Percentiles rank a stretch among this genome's conserved stretches.
phyloP scores from a whole-genome alignment of 2,797 vertebrate genomes.

The Tympanoctomys barrerae region DNA sequence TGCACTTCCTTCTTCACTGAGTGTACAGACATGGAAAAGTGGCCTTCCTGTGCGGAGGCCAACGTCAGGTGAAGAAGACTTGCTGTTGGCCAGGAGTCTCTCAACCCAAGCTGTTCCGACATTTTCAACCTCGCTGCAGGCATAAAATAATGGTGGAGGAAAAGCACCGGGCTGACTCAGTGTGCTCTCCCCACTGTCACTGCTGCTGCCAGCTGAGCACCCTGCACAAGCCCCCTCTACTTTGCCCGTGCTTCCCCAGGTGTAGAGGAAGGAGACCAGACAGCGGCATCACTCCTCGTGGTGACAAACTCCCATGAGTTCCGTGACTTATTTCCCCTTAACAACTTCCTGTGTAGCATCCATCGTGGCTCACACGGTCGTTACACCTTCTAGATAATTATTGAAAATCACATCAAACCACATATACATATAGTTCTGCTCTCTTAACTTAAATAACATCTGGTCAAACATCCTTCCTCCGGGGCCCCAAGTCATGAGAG shows the following conservation, averaged over 20 bases:
- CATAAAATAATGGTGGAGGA: background rate
- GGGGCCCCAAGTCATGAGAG: slow-evolving; percentile 61
- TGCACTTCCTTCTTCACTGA: background rate
- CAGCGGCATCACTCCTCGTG: background rate
- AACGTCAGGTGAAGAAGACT: background rate
- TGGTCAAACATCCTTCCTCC: slow-evolving; percentile 30
- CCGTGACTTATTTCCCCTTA: background rate
- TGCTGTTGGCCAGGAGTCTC: background rate
- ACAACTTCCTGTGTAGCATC: background rate
- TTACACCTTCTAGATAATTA: background rate
- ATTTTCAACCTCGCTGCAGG: background rate
- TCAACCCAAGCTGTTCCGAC: background rate
- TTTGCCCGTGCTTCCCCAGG: background rate
- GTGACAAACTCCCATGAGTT: background rate
- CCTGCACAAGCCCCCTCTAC: background rate
- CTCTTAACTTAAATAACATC: slow-evolving; percentile 25
- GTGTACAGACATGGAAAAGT: background rate
- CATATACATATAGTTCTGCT: background rate
- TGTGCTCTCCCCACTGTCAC: background rate
- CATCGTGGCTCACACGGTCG: background rate
- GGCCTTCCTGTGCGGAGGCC: background rate
- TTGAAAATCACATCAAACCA: slow-evolving; percentile 5
- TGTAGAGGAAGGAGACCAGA: background rate
- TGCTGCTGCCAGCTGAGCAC: background rate
- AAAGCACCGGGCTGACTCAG: background rate